A percentile compares a stretch with the other conserved stretches of the same genome.
Evolutionary conservation across 2,113 vertebrate genomes (phyloP).

Genomic region (Acanthisitta chloris): DNA sequence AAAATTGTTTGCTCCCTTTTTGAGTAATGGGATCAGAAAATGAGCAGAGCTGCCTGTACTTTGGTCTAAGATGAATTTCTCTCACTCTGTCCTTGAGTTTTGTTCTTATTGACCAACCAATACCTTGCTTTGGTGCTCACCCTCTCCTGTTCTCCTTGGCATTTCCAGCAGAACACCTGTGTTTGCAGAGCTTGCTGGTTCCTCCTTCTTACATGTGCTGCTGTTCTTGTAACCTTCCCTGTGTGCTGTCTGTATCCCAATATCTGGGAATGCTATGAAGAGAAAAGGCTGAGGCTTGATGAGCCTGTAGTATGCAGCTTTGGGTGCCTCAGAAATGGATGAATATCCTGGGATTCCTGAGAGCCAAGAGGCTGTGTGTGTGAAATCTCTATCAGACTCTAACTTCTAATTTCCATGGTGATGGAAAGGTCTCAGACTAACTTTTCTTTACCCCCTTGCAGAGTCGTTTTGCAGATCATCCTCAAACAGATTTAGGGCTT

Average conservation of each 20-base stretch:
- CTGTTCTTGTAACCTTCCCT: neutral
- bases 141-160: neutral
- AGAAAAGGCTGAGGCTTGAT: neutral
- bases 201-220: accelerated
- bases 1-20: neutral
- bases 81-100: neutral
- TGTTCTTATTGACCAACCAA: neutral
- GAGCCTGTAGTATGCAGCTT: neutral
- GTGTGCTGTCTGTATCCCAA: neutral
- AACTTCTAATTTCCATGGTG: neutral
- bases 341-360: neutral
- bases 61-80: neutral
- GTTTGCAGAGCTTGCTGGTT: neutral
- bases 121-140: neutral
- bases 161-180: accelerated
- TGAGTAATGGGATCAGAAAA: neutral
- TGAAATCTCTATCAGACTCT: neutral
- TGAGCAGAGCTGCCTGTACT: neutral
- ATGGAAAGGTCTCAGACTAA: neutral
- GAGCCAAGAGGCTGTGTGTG: neutral
- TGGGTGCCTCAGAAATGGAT: neutral
- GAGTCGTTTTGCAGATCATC: neutral
- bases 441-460: neutral
- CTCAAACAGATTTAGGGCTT: neutral
- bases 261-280: neutral